Evolutionary conservation across 2,113 vertebrate genomes (phyloP).

Genomic region (Galbula dea): DNA sequence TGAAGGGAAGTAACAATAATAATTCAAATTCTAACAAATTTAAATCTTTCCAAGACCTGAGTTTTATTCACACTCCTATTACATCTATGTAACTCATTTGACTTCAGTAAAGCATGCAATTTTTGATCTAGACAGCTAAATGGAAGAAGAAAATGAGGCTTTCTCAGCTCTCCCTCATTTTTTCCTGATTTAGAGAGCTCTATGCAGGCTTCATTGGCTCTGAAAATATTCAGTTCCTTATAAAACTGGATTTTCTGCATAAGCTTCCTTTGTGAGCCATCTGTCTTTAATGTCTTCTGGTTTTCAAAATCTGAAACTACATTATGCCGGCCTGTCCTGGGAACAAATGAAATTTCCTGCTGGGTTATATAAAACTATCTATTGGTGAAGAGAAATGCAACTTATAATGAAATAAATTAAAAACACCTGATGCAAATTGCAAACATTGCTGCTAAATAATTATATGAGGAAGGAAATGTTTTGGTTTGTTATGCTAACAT

Average conservation of each 20-base stretch:
- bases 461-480: neutral
- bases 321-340: neutral
- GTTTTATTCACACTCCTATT: neutral
- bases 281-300: neutral
- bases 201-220: neutral
- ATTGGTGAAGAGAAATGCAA: neutral
- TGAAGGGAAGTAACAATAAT: neutral
- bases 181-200: neutral
- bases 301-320: neutral
- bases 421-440: neutral
- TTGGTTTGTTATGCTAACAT: neutral
- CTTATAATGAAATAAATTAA: neutral
- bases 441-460: neutral
- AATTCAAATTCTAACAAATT: neutral
- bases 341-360: neutral
- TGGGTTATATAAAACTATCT: neutral
- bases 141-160: neutral
- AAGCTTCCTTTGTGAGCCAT: neutral
- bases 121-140: neutral
- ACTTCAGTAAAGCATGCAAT: neutral
- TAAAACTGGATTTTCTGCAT: neutral
- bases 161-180: neutral
- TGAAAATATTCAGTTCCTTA: neutral
- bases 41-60: neutral
- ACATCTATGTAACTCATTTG: neutral